Evolutionary conservation across 2,888 invertebrate genomes (phyloP).

Genomic region (Drosophila mettleri): DNA sequence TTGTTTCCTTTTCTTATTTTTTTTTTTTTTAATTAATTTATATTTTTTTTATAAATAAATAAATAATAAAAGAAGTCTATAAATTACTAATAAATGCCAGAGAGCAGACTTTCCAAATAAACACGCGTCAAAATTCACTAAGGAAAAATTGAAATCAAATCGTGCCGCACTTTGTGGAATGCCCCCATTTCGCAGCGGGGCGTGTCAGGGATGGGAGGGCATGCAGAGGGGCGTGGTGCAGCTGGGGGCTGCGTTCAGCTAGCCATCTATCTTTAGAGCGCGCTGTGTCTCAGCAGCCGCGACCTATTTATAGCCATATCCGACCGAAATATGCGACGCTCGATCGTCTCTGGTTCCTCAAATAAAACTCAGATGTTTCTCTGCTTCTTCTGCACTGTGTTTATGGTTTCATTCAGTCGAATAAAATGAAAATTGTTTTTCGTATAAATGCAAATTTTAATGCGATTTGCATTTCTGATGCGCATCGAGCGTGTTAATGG

Average conservation of each 20-base stretch:
- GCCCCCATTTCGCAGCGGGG: slow-evolving; percentile 10
- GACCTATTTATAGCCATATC: slow-evolving; percentile 56
- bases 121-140: neutral
- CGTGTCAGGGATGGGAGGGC: neutral
- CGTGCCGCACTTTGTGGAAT: slow-evolving; percentile 27
- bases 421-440: neutral
- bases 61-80: neutral
- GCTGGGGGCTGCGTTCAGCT: neutral
- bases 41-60: neutral
- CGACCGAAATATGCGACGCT: slow-evolving; percentile 1
- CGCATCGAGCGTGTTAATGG: neutral
- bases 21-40: neutral
- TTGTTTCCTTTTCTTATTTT: neutral
- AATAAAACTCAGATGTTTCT: neutral
- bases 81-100: too few relatives aligned
- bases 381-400: neutral
- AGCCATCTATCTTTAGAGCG: slow-evolving; percentile 35
- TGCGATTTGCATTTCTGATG: neutral
- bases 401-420: neutral
- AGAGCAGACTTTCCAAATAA: neutral
- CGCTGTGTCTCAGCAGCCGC: slow-evolving; percentile 31
- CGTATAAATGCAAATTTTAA: neutral
- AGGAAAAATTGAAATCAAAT: slow-evolving; percentile 5
- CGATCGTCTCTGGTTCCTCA: neutral
- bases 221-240: neutral